These are phyloP conservation scores for Hydrotaea diabolus DNA, from an alignment of 2,888 invertebrate genomes.

Conservation along the genomic window DNA sequence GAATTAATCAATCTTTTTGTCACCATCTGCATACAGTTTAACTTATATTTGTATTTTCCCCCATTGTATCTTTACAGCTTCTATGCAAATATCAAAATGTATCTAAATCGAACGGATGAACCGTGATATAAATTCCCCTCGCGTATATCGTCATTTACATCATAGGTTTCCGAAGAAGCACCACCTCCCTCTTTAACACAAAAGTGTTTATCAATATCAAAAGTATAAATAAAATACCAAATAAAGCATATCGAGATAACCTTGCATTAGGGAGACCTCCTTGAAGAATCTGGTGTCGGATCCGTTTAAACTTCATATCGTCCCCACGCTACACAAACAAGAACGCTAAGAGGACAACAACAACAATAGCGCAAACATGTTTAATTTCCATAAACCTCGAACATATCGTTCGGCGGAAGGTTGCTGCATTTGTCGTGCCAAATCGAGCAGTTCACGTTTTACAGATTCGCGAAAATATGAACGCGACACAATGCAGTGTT, in stretches of 20 bases:
- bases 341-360: neutral
- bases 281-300: too few relatives aligned
- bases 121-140: conserved; percentile 6
- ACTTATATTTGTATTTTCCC: neutral
- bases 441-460: conserved; percentile 92
- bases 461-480: conserved; percentile 92
- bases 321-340: neutral
- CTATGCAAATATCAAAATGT: conserved; percentile 15
- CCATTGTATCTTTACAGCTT: neutral
- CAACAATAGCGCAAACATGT: conserved; percentile 82
- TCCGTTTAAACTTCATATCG: neutral
- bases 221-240: neutral
- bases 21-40: neutral
- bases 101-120: neutral
- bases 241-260: neutral
- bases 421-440: conserved; percentile 93
- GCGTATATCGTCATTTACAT: neutral
- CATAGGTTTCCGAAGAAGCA: neutral
- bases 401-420: conserved; percentile 91
- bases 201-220: neutral
- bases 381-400: conserved; percentile 93
- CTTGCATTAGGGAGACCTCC: too few relatives aligned
- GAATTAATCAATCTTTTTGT: too few relatives aligned
- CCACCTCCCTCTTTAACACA: neutral
- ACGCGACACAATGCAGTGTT: conserved; percentile 90